Evolutionary conservation across 2,888 invertebrate species (phyloP), one percentile per base, ranked within the genome.

Genomic region (Harpalus rufipes): DNA sequence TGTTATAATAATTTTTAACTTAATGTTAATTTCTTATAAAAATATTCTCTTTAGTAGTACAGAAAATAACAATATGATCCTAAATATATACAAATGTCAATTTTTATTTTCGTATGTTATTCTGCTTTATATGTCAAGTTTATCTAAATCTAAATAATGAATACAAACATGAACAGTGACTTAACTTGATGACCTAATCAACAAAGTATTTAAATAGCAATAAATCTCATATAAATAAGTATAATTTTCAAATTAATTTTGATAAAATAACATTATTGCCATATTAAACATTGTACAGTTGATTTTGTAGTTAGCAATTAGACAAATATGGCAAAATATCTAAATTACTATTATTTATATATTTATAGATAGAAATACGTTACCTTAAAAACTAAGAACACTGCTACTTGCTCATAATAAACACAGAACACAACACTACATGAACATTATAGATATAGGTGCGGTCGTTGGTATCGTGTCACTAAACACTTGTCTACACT

Each of bases 371-470:
- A 12, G 1, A 51, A 51, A 51, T 87, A 87, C 86, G 89, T 89
- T 87, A 89, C 89, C 89, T 87, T 88, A 89, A 88, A 86, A 87
- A 87, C 86, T 87, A 86, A 88, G 87, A 85, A 85, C 85, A 88
- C 86, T 87, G 89, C 88, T 89, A 88, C 87, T 88, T 89, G 89
- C 88, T 89, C 89, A 90, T 90, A 89, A 89, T 90, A 89, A 88
- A 88, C 88, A 87, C 86, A 87, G 84, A 86, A 87, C 89, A 89
- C 89, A 89, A 88, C 88, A 87, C 89, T 88, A 90, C 88, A 87
- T 87, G 87, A 86, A 87, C 87, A 89, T 87, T 88, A 89, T 88
- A 88, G 88, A 87, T 88, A 89, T 89, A 90, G 90, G 90, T 90
- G 90, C 90, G 90, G 90, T 89, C 88, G 88, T 87, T 87, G 86